phyloP scores from a whole-genome alignment of 2,113 vertebrate species.

The Aegotheles bennettii region DNA sequence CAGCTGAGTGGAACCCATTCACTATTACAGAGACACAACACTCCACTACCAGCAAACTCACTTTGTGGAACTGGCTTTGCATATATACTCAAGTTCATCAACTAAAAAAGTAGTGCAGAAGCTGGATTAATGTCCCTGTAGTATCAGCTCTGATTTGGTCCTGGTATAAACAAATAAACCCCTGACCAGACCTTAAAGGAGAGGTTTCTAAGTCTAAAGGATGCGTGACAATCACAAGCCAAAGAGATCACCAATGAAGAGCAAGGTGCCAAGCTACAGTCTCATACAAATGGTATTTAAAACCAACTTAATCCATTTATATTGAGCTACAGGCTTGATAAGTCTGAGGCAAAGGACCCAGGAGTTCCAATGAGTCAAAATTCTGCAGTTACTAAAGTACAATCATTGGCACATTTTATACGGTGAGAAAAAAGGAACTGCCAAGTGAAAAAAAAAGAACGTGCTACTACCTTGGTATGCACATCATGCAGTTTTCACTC shows the following conservation, averaged over 20 bases:
- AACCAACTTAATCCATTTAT: not conserved
- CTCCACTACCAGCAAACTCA: not conserved
- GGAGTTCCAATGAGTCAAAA: not conserved
- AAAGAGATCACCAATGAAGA: not conserved
- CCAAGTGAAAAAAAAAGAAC: not conserved
- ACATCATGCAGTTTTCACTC: not conserved
- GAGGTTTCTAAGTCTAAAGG: not conserved
- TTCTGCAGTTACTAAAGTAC: not conserved
- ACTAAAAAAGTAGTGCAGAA: not conserved
- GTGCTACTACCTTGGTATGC: not conserved
- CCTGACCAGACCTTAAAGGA: not conserved
- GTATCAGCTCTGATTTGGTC: not conserved
- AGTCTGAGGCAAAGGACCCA: not conserved
- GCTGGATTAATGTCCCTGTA: not conserved
- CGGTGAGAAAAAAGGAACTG: no score
- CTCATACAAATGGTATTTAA: not conserved
- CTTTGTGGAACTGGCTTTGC: not conserved
- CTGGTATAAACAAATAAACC: not conserved
- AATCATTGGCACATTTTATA: rapidly evolving
- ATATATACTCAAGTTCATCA: not conserved
- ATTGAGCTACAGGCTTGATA: not conserved
- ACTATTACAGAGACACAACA: rapidly evolving
- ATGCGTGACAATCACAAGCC: not conserved
- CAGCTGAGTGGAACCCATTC: not conserved
- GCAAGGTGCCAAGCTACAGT: not conserved